These are phyloP conservation scores for Eupeodes luniger DNA, from an alignment of 2,888 invertebrate genomes.

Conservation along the genomic window DNA sequence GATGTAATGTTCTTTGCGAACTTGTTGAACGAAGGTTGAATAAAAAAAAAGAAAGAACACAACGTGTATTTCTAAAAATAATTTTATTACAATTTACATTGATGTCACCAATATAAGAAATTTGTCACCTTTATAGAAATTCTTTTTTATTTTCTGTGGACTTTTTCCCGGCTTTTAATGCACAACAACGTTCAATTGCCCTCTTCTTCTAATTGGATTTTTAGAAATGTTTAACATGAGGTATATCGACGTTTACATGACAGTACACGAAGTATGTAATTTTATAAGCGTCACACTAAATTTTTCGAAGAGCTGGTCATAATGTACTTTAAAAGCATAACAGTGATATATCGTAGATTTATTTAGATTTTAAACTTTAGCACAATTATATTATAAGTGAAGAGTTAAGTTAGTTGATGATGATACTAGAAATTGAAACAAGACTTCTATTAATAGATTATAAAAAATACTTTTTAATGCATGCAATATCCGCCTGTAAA, in stretches of 20 bases:
- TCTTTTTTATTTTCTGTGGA: not conserved
- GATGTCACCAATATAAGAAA: constrained; percentile 37
- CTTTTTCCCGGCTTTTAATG: not conserved
- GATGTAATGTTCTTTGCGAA: constrained; percentile 9
- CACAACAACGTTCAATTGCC: constrained; percentile 37
- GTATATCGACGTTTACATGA: not conserved
- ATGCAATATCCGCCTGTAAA: no score
- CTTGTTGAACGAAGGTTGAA: constrained; percentile 28
- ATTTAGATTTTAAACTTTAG: no score
- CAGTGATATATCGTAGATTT: no score
- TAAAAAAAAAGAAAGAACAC: constrained; percentile 13
- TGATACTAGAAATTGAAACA: no score
- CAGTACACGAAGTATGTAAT: no score
- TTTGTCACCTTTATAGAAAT: constrained; percentile 7
- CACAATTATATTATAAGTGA: no score
- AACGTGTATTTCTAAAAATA: constrained; percentile 45
- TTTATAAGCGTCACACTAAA: no score
- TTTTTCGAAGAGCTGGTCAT: no score
- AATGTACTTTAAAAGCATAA: no score
- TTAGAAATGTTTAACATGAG: constrained; percentile 10
- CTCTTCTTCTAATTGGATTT: constrained; percentile 55
- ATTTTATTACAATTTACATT: constrained; percentile 38
- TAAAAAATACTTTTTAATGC: no score
- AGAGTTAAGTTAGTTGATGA: no score
- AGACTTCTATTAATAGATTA: no score